Percentiles rank a stretch among this genome's conserved stretches.
Conservation (phyloP, 37 sponge, comb jelly and placozoan species). For the Geodia barretti region DNA sequence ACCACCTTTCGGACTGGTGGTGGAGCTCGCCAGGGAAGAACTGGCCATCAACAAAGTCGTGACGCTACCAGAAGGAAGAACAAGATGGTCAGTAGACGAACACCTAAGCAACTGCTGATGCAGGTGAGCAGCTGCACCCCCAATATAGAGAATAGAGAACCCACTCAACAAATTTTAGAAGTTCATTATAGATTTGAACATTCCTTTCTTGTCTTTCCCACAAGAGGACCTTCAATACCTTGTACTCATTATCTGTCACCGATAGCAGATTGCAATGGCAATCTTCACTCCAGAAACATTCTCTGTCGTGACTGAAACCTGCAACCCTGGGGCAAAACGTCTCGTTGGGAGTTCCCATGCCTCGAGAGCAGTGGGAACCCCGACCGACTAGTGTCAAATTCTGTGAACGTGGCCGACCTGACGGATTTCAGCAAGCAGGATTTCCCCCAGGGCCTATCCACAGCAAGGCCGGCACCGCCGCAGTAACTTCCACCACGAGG, state of each 20-base stretch:
- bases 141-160: not conserved
- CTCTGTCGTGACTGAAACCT: conserved; percentile 88
- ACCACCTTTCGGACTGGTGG: conserved; percentile 65
- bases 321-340: conserved; percentile 74
- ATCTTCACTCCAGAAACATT: conserved; percentile 75
- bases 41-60: conserved; percentile 52
- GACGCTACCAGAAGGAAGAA: conserved; percentile 19
- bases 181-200: too few species aligned
- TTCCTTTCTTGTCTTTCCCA: not conserved
- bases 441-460: conserved; percentile 73
- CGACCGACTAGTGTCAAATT: conserved; percentile 9
- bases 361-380: conserved; percentile 48
- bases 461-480: conserved; percentile 65
- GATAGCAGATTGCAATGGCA: conserved; percentile 72
- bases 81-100: conserved; percentile 30
- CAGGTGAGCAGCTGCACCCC: conserved; percentile 46
- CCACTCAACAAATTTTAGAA: too few species aligned
- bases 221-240: not conserved
- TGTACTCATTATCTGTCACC: not conserved
- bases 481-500: conserved; percentile 84
- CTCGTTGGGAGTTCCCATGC: conserved; percentile 80
- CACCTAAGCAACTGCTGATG: conserved; percentile 40
- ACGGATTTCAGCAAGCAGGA: conserved; percentile 73
- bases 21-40: conserved; percentile 83
- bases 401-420: conserved; percentile 83